Base-by-base conservation (phyloP, 2,113 vertebrate genomes). In the Anarhynchus alexandrinus region DNA sequence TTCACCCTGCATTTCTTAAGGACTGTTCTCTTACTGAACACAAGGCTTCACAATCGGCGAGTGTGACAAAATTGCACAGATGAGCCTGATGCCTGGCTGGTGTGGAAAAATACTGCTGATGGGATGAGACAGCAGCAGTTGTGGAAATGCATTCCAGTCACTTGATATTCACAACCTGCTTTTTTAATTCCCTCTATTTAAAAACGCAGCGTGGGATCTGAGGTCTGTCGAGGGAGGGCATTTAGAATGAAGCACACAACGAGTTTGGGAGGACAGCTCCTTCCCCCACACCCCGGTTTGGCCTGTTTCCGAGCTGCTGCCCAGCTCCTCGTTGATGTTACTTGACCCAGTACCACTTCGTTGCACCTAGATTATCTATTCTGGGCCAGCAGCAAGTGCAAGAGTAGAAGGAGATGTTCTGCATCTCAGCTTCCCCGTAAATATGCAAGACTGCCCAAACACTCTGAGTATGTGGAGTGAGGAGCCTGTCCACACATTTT, bases 171-270 rank as follows among this genome's bases (percentile, higher is more conserved):
- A 86, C 66, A 80, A 64, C 87, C 54, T 83, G 66, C 62, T 62
- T 49, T 91, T 94, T 70, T 0, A 86, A 92, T 77, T 93, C 51
- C 30, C 26, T 78, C 91, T 88, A 61, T 96, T 94, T 94, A 92
- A 81, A 90, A 92, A 76, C 0, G 1, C 17, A 52, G 36, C 0
- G 6, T 80, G 80, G 83, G 69, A 84, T 87, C 73, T 49, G 80
- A 94, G 59, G 26, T 65, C 76, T 88, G 65, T 38, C 0, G 2
- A 84, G 57, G 47, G 61, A 90, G 47, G 64, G 82, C n/a, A 15
- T 52, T 25, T 8, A 76, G 74, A 55, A 78, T 21, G 47, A 84
- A 94, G 70, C 49, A 78, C 43, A 52, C 36, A 15, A 9, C 0
- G 3, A 43, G 20, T 47, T 1, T 43, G 55, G 38, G 65, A 59